Base-by-base conservation (phyloP, 2,797 vertebrate species). In the Cryptoprocta ferox region DNA sequence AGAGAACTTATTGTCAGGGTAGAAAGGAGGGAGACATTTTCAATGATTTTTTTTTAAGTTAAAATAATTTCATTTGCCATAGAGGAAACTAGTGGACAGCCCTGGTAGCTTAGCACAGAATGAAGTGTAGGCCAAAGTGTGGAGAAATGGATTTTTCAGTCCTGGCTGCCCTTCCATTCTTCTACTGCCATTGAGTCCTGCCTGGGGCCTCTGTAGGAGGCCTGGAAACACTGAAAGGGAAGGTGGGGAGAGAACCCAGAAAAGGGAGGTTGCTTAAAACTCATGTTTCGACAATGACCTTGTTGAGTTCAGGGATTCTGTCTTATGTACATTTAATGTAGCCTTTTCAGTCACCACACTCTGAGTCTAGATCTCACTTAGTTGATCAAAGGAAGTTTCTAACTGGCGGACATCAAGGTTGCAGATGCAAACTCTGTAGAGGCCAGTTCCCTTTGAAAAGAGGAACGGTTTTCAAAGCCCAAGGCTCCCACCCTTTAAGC, bases 31-130 rank as follows among this genome's bases (percentile, higher is more conserved):
- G 24, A 91, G 83, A 9, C 24, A 37, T 75, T 91, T 93, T 80
- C 93, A 97, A 50, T 18, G 28, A 65, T 35, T 85, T 45, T 93
- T 93, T 91, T 94, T 96, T 75, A 50, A 94, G 68, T 87, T 84
- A 93, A 94, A 95, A 81, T 48, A 48, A 45, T 75, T 97, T 80
- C 19, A 56, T 45, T 53, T 37, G 30, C 59, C 39, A 42, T 21
- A 45, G 84, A 84, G 95, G 32, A 87, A 91, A 73, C 50, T 18
- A 73, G 86, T 48, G 50, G 53, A 50, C 42, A 56, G 21, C 18
- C 16, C 39, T 80, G 45, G 42, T 15, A 86, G 70, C 21, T 95
- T 75, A 70, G 63, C 48, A 65, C 7, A 80, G 26, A 78, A 68
- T 50, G 42, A 90, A 75, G 48, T 4, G 1, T 6, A 61, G n/a